A percentile compares a stretch with the other conserved stretches of the same genome.
These are phyloP conservation scores for Lichenostomus cassidix DNA, from an alignment of 2,113 vertebrate genomes.

Conservation along the genomic window DNA sequence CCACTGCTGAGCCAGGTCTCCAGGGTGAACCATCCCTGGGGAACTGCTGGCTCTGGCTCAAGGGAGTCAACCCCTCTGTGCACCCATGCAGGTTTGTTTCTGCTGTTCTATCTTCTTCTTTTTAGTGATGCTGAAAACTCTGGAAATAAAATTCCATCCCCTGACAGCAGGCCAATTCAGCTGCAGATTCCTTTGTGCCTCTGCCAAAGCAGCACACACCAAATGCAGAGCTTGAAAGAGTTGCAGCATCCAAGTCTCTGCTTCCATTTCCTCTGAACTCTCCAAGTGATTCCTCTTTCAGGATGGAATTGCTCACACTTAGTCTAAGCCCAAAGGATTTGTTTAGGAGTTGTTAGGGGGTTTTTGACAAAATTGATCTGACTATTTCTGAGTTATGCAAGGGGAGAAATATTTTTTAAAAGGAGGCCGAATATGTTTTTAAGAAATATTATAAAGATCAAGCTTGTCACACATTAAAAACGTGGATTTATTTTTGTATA, in stretches of 20 bases:
- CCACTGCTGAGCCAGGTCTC: fast-evolving
- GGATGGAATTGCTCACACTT: slow-evolving; percentile 23
- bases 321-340: slow-evolving; percentile 30
- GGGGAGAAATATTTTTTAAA: background rate
- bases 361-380: background rate
- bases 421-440: background rate
- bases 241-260: background rate
- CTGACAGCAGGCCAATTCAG: slow-evolving; percentile 15
- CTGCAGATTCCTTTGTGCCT: slow-evolving; percentile 29
- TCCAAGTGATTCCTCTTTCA: slow-evolving; percentile 34
- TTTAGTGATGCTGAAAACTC: background rate
- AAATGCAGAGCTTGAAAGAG: slow-evolving; percentile 25
- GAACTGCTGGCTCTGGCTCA: fast-evolving
- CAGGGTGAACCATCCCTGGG: fast-evolving
- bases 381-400: background rate
- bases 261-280: slow-evolving; percentile 39
- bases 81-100: background rate
- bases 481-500: background rate
- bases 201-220: background rate
- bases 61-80: background rate
- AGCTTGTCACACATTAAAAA: background rate
- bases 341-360: background rate
- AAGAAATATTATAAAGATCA: background rate
- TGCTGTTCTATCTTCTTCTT: background rate
- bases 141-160: slow-evolving; percentile 24